Evolutionary conservation across 2,113 vertebrate species (phyloP).

Genomic region (Loxodonta africana): DNA sequence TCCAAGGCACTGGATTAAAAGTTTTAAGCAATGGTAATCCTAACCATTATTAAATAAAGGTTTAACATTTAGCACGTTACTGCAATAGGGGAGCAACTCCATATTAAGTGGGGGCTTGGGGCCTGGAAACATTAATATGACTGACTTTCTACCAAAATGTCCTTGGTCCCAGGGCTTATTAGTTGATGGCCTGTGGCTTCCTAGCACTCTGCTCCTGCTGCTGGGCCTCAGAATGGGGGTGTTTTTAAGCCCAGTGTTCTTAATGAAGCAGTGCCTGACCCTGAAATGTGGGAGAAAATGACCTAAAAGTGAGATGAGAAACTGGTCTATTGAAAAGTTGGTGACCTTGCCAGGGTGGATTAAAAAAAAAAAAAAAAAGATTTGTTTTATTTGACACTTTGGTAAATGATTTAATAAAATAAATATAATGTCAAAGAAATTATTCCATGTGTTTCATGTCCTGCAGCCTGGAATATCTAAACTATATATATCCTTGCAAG

Average conservation of each 20-base stretch:
- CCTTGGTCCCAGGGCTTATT: background rate
- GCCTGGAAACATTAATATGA: background rate
- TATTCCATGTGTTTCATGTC: constrained; percentile 60
- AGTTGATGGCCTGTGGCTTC: constrained; percentile 27
- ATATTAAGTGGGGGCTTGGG: background rate
- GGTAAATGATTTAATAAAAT: constrained; percentile 77
- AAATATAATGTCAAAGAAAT: constrained; percentile 68
- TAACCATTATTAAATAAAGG: background rate
- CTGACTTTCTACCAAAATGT: constrained; percentile 13
- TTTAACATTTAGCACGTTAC: background rate
- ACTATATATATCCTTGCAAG: constrained; percentile 9
- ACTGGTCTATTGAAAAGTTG: constrained; percentile 53
- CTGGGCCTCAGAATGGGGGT: background rate
- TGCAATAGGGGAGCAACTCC: background rate
- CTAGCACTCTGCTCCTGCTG: background rate
- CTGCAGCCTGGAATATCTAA: constrained; percentile 64
- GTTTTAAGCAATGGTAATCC: constrained; percentile 19
- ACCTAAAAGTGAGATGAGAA: constrained; percentile 61
- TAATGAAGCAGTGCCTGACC: constrained; percentile 65
- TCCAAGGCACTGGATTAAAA: constrained; percentile 53
- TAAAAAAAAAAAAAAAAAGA: constrained; percentile 68
- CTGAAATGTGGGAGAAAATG: constrained; percentile 70
- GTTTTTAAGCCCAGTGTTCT: constrained; percentile 67
- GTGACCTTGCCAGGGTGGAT: constrained; percentile 48
- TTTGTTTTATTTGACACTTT: constrained; percentile 79